phyloP scores from a whole-genome alignment of 2,888 invertebrate species.

The Agriotes lineatus region DNA sequence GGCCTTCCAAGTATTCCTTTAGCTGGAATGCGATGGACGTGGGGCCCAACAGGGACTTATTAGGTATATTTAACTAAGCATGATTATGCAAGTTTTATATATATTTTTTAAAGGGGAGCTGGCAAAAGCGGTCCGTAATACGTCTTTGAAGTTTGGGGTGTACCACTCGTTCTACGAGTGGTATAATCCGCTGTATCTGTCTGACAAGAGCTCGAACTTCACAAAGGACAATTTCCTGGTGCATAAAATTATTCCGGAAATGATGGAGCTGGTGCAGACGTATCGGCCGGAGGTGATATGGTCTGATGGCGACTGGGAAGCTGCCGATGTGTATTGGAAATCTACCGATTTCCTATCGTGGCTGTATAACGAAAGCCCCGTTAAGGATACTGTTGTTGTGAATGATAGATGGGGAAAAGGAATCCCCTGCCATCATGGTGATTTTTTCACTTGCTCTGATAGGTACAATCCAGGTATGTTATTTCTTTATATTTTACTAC shows the following conservation, averaged over 20 bases:
- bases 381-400: no score
- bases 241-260: constrained; percentile 83
- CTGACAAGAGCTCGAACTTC: constrained; percentile 77
- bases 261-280: constrained; percentile 79
- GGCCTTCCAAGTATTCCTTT: constrained; percentile 84
- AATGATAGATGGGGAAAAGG: constrained; percentile 91
- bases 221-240: constrained; percentile 75
- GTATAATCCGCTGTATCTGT: constrained; percentile 85
- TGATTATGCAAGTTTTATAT: no score
- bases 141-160: constrained; percentile 80
- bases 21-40: constrained; percentile 87
- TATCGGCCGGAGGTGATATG: constrained; percentile 86
- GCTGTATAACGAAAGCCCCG: no score
- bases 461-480: constrained; percentile 80
- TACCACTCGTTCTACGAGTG: constrained; percentile 91
- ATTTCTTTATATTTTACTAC: no score
- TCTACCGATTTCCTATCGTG: constrained; percentile 88
- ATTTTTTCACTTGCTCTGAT: constrained; percentile 89
- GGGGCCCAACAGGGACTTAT: constrained; percentile 82
- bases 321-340: constrained; percentile 84
- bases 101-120: constrained; percentile 70
- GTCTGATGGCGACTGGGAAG: constrained; percentile 97
- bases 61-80: no score
- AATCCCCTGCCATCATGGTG: constrained; percentile 88
- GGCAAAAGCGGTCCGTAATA: constrained; percentile 74